Base-by-base conservation (phyloP, 2,888 invertebrate genomes). In the Diaphora mendica region DNA sequence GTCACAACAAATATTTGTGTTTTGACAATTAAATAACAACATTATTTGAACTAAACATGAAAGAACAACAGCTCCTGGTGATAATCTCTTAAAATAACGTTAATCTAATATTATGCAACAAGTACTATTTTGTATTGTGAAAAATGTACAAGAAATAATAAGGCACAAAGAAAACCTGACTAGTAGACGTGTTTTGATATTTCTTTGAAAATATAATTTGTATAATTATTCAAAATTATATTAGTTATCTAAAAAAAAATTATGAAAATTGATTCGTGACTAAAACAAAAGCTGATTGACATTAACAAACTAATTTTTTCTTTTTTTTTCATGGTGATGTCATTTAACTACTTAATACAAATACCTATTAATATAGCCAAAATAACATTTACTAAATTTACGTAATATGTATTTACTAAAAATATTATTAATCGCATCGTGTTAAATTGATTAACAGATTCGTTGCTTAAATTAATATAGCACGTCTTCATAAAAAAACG, bases 81-180 rank as follows among this genome's bases (percentile, higher is more conserved):
- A 85, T 82, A 82, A 84, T 85, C 79, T 83, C 87, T 82, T 81
- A 81, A 79, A 80, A 74, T 77, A 82, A 79, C 74, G 66, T 64
- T 66, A 73, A 69, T 72, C 75, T 75, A 73, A 62, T 73, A 81
- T 81, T 82, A 79, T 76, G 78, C 77, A 82, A 76, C 71, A 71
- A 77, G 74, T 79, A 78, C 66, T 74, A 78, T 55, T 48, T 71
- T 55, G 70, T 59, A 73, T 74, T 59, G 73, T 74, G 70, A 77
- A 81, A 77, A 30, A 62, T 30, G 77, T 75, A 80, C 77, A 80
- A 79, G 75, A 80, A 79, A 77, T 79, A 81, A 84, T 80, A 82
- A 85, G 81, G 84, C 80, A 82, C 78, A 75, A 74, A n/a, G 80
- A 70, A 72, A 79, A 78, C 77, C 72, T 84, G 84, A 82, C 81